These are phyloP conservation scores for Coendou prehensilis DNA, from an alignment of 2,797 vertebrate genomes.

Conservation along the genomic window DNA sequence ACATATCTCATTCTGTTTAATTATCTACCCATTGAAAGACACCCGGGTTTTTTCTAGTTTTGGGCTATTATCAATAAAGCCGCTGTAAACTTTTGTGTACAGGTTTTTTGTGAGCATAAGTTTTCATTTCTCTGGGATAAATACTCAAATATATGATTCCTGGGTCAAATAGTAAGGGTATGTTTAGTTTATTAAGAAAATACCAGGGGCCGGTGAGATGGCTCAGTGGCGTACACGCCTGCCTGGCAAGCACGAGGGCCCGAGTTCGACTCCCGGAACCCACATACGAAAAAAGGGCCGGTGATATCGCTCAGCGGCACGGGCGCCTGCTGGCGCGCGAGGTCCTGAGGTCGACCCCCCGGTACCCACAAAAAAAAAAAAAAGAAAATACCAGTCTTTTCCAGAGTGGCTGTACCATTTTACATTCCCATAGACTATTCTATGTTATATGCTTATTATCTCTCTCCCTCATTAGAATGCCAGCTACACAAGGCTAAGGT, in stretches of 20 bases:
- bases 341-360: no score
- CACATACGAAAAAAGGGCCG: no score
- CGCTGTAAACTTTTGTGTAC: constrained; percentile 55
- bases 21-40: constrained; percentile 8
- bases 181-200: constrained; percentile 63
- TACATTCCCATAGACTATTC: constrained; percentile 37
- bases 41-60: constrained; percentile 61
- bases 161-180: constrained; percentile 61
- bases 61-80: constrained; percentile 48
- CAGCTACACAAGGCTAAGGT: neutral
- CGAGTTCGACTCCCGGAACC: no score
- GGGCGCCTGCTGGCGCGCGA: no score
- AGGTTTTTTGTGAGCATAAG: constrained; percentile 37
- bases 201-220: no score
- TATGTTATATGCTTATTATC: constrained; percentile 27
- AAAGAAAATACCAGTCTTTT: constrained; percentile 60
- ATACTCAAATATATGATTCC: constrained; percentile 8
- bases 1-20: neutral
- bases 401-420: constrained; percentile 11
- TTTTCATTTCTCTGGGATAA: constrained; percentile 58
- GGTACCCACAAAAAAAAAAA: constrained; percentile 72
- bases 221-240: no score
- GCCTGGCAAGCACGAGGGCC: no score
- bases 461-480: constrained; percentile 33
- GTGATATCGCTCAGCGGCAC: no score